These are phyloP conservation scores for Mustela lutreola DNA, from an alignment of 2,113 vertebrate species.

Conservation along the genomic window DNA sequence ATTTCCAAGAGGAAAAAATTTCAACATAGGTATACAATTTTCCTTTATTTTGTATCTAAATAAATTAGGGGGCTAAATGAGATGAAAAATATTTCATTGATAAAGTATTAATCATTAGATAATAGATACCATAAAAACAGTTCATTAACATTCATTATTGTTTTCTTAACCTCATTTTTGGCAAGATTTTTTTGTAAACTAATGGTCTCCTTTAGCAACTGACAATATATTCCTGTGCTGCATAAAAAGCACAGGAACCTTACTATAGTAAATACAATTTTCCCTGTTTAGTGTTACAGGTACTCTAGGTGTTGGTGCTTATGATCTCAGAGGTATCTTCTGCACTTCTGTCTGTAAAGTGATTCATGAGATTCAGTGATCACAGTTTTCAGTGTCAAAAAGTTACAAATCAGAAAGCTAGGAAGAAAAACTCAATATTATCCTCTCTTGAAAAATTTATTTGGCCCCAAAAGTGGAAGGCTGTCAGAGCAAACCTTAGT, in stretches of 20 bases:
- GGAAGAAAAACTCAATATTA: neutral
- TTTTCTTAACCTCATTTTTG: slow-evolving; percentile 41
- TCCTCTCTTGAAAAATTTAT: neutral
- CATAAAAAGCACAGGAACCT: fast-evolving
- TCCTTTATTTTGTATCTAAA: slow-evolving; percentile 31
- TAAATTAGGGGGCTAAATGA: slow-evolving; percentile 62
- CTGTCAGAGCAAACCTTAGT: neutral
- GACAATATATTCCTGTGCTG: neutral
- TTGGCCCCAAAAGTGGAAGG: neutral
- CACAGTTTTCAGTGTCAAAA: neutral
- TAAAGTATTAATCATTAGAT: slow-evolving; percentile 42
- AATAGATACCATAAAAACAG: slow-evolving; percentile 46
- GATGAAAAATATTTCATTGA: slow-evolving; percentile 50
- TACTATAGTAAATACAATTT: neutral
- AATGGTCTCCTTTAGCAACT: neutral
- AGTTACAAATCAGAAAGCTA: neutral
- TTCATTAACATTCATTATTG: slow-evolving; percentile 17
- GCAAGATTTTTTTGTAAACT: neutral
- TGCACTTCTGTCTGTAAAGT: neutral
- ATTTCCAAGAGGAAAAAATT: neutral
- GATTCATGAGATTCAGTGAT: slow-evolving; percentile 6
- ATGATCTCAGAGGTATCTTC: neutral
- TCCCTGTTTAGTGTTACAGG: neutral
- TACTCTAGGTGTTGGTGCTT: neutral
- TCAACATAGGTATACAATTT: neutral